Evolutionary conservation across 2,888 invertebrate genomes (phyloP).

Genomic region (Leptura quadrifasciata): DNA sequence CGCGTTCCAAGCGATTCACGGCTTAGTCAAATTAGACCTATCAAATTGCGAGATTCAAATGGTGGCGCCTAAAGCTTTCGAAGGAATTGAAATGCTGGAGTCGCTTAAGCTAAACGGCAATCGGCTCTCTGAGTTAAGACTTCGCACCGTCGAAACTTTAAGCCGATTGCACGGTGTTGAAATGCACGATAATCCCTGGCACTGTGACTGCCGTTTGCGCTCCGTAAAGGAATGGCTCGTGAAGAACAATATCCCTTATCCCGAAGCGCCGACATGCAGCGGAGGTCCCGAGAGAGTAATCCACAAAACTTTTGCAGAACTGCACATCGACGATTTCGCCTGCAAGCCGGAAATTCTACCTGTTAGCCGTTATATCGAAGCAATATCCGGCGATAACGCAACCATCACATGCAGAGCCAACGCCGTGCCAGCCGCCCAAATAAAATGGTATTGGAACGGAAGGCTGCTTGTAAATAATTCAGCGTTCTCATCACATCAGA

Average conservation of each 20-base stretch:
- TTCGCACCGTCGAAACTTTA: conserved; percentile 84
- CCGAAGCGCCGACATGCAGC: conserved; percentile 86
- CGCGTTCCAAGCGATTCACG: conserved; percentile 84
- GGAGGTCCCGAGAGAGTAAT: conserved; percentile 83
- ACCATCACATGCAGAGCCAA: conserved; percentile 89
- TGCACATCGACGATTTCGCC: conserved; percentile 88
- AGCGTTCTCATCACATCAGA: conserved; percentile 86
- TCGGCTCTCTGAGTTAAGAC: conserved; percentile 83
- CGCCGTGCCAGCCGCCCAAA: conserved; percentile 86
- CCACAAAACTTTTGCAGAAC: conserved; percentile 84
- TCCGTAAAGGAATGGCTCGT: conserved; percentile 89
- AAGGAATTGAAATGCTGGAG: conserved; percentile 85
- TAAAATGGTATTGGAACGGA: conserved; percentile 93
- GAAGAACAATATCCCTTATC: conserved; percentile 84
- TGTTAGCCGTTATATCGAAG: conserved; percentile 85
- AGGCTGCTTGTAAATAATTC: conserved; percentile 85
- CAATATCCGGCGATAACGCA: conserved; percentile 88
- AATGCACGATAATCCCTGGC: conserved; percentile 91
- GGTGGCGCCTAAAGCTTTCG: conserved; percentile 86
- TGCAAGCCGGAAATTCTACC: conserved; percentile 89
- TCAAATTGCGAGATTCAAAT: conserved; percentile 88
- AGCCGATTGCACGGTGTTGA: conserved; percentile 87
- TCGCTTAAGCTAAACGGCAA: conserved; percentile 89
- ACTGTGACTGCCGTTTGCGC: conserved; percentile 89
- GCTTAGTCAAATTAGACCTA: conserved; percentile 88